A percentile compares a stretch with the other conserved stretches of the same genome.
Conservation (phyloP, 1,140 invertebrate species). For the Xylocopa sonorina region DNA sequence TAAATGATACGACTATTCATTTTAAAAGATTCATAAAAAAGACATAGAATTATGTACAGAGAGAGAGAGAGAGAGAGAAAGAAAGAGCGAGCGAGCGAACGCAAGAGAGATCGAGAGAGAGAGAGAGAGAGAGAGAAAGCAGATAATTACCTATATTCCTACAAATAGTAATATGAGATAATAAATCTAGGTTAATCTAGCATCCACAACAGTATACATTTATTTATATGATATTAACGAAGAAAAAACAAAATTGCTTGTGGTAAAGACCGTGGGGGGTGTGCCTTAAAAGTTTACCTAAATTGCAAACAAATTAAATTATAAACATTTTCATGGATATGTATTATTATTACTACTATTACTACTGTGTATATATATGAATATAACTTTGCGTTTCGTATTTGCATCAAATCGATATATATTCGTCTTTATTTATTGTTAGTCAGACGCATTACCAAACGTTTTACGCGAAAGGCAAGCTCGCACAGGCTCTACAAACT, state of each 20-base stretch:
- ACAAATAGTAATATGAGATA: slow-evolving; percentile 67
- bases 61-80: too few relatives aligned
- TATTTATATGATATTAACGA: slow-evolving; percentile 75
- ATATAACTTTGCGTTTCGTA: slow-evolving; percentile 67
- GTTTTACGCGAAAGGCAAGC: slow-evolving; percentile 66
- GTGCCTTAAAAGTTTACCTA: slow-evolving; percentile 77
- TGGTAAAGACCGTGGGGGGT: slow-evolving; percentile 75
- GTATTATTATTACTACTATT: slow-evolving; percentile 66
- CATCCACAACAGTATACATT: slow-evolving; percentile 69
- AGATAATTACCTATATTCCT: slow-evolving; percentile 79
- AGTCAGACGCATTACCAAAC: slow-evolving; percentile 60
- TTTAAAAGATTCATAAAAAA: slow-evolving; percentile 76
- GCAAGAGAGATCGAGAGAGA: too few relatives aligned
- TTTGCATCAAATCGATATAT: slow-evolving; percentile 67
- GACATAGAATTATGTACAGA: slow-evolving; percentile 82
- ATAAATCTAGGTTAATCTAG: slow-evolving; percentile 66
- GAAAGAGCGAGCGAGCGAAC: too few relatives aligned
- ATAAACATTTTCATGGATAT: slow-evolving; percentile 64
- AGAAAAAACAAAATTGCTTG: slow-evolving; percentile 71
- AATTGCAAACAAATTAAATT: slow-evolving; percentile 69
- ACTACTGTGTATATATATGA: slow-evolving; percentile 68
- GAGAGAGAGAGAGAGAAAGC: too few relatives aligned
- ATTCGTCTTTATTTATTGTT: slow-evolving; percentile 77
- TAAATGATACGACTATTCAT: slow-evolving; percentile 76
- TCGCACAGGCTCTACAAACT: slow-evolving; percentile 69